Conservation (phyloP, 2,797 vertebrate species). For the Delichon dasypus region DNA sequence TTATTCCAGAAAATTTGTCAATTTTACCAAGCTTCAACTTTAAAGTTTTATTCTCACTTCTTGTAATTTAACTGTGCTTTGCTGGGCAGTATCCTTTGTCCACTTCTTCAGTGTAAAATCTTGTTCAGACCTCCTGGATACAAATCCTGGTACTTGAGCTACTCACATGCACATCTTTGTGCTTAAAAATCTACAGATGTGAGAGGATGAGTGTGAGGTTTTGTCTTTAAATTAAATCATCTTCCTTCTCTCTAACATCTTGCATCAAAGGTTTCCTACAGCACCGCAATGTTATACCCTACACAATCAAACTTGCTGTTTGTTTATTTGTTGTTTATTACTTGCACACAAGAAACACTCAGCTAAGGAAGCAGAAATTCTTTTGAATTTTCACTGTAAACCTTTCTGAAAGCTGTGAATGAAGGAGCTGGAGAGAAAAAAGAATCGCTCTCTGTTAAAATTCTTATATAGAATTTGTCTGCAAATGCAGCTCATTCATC, state of each 20-base stretch:
- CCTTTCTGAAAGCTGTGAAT: neutral
- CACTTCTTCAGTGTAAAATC: neutral
- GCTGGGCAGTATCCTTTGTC: neutral
- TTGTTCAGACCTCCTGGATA: neutral
- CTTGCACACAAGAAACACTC: neutral
- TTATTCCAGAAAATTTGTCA: neutral
- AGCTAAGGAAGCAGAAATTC: neutral
- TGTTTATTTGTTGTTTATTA: neutral
- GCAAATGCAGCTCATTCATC: constrained; percentile 20
- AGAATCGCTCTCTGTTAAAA: neutral
- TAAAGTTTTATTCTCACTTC: neutral
- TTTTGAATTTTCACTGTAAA: neutral
- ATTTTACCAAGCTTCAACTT: neutral
- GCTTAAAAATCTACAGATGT: neutral
- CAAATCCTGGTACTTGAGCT: neutral
- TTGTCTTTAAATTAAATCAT: neutral
- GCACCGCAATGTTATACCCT: too few species aligned
- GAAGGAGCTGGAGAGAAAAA: neutral
- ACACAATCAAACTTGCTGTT: neutral
- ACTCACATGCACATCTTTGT: neutral
- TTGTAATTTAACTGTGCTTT: neutral
- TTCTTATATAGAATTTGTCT: constrained; percentile 17
- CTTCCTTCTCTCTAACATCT: neutral
- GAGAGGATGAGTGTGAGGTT: neutral
- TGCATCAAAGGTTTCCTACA: neutral